phyloP scores from a whole-genome alignment of 2,797 vertebrate species.

The Clarias laeviceps region DNA sequence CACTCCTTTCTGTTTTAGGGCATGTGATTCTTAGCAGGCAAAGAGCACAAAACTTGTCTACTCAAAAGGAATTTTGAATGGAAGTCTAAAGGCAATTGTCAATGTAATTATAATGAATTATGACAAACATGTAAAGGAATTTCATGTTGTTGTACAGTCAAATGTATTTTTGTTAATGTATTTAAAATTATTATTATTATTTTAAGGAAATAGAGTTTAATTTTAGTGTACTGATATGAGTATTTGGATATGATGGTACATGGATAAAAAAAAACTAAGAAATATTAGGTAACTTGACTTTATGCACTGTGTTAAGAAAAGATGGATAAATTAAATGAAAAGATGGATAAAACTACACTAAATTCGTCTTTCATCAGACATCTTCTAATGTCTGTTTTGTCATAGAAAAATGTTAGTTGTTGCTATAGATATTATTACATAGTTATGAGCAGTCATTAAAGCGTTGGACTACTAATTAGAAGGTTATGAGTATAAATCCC shows the following conservation, averaged over 20 bases:
- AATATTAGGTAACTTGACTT: background rate
- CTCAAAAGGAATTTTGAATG: background rate
- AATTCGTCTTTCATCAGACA: background rate
- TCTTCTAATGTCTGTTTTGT: background rate
- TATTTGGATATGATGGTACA: background rate
- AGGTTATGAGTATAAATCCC: too few relatives aligned
- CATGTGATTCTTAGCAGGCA: background rate
- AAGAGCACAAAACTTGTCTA: background rate
- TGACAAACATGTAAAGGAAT: background rate
- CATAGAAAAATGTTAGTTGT: background rate
- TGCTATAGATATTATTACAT: background rate
- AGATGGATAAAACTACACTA: background rate
- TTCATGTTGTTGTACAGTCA: background rate
- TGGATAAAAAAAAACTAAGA: background rate
- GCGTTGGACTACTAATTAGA: too few relatives aligned
- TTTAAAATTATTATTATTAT: background rate
- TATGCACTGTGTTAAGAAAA: background rate
- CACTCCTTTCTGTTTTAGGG: background rate
- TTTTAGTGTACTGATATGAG: background rate
- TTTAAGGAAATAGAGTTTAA: background rate
- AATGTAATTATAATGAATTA: background rate
- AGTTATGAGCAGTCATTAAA: background rate
- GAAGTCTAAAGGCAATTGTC: background rate
- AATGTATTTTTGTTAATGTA: background rate
- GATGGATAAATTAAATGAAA: background rate